These are phyloP conservation scores for Drosophila repleta DNA, from an alignment of 1,140 invertebrate species.

Conservation along the genomic window DNA sequence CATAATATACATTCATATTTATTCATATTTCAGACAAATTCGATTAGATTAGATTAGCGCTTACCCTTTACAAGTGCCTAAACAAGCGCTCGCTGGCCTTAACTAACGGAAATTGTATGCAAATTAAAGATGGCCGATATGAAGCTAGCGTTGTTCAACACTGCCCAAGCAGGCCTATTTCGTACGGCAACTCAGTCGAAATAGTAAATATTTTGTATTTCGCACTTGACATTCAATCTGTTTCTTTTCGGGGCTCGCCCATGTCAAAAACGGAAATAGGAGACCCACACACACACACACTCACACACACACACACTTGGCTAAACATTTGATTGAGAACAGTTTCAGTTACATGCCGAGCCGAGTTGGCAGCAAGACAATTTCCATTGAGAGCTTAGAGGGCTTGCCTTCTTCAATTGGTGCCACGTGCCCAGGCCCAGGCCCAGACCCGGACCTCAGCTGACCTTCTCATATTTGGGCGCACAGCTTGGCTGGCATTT, in stretches of 20 bases:
- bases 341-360: constrained; percentile 29
- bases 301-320: background rate
- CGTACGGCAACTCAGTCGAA: constrained; percentile 5
- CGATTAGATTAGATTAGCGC: too few species aligned
- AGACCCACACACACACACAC: background rate
- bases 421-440: constrained; percentile 28
- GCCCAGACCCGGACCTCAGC: too few species aligned
- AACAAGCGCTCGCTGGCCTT: background rate
- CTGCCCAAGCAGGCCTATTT: background rate
- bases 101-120: constrained; percentile 1
- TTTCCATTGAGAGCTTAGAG: constrained; percentile 36
- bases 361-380: constrained; percentile 18
- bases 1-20: too few species aligned
- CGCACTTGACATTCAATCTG: constrained; percentile 45
- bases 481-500: constrained; percentile 34
- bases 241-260: constrained; percentile 12
- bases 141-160: background rate
- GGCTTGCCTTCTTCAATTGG: constrained; percentile 10
- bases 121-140: constrained; percentile 11
- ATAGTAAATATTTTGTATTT: constrained; percentile 35
- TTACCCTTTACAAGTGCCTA: too few species aligned
- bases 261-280: constrained; percentile 33
- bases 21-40: too few species aligned
- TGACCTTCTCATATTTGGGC: constrained; percentile 33
- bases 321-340: constrained; percentile 14